These are phyloP conservation scores for Sceliomorpha sp. DNA, from an alignment of 2,888 invertebrate species.

Conservation along the genomic window DNA sequence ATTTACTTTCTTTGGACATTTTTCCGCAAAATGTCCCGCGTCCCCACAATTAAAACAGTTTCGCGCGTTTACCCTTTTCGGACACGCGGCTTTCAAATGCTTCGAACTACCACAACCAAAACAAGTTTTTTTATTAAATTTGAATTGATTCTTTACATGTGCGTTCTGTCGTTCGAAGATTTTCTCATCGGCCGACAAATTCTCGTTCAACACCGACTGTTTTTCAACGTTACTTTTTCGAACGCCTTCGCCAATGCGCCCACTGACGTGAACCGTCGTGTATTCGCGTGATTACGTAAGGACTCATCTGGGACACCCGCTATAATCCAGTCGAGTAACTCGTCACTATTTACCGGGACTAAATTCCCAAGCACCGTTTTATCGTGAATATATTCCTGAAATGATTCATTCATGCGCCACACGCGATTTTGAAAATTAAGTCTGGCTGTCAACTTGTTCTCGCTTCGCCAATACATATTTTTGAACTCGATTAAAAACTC, in stretches of 20 bases:
- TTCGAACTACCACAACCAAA: neutral
- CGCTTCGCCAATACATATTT: conserved; percentile 1
- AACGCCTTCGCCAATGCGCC: too few species aligned
- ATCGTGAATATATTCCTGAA: neutral
- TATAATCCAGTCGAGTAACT: neutral
- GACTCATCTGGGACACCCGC: neutral
- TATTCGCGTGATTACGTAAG: neutral
- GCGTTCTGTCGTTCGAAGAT: neutral
- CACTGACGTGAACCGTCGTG: neutral
- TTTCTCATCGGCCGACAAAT: neutral
- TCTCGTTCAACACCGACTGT: neutral
- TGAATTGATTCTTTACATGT: neutral
- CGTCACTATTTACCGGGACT: neutral
- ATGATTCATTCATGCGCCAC: neutral
- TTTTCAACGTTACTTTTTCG: neutral
- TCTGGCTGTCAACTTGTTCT: neutral
- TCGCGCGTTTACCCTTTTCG: neutral
- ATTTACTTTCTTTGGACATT: neutral
- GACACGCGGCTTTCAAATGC: neutral
- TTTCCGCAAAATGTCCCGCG: neutral
- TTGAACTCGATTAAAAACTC: conserved; percentile 6
- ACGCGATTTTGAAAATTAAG: neutral
- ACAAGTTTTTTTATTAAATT: conserved; percentile 3
- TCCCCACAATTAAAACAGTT: conserved; percentile 7
- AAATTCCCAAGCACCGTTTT: neutral